Percentiles rank a stretch among this genome's conserved stretches.
Evolutionary conservation across 2,888 invertebrate species (phyloP).

Genomic region (Scaptodrosophila latifasciaeformis): DNA sequence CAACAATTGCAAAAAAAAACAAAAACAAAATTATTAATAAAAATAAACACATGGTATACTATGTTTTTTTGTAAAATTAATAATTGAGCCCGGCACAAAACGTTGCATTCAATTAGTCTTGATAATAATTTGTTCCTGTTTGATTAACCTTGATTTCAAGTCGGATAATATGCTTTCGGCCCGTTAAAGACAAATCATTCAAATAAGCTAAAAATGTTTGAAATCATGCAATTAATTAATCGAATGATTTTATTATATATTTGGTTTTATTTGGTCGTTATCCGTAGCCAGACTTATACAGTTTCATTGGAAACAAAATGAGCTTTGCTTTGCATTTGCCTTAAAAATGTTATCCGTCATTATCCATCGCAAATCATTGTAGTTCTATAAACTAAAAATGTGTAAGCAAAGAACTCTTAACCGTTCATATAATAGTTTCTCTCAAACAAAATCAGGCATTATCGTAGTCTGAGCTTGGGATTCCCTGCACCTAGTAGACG

Average conservation of each 20-base stretch:
- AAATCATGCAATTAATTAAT: slow-evolving; percentile 25
- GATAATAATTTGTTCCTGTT: slow-evolving; percentile 48
- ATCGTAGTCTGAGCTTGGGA: too few relatives aligned
- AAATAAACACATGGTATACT: slow-evolving; percentile 12
- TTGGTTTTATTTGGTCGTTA: slow-evolving; percentile 4
- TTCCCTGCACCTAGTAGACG: too few relatives aligned
- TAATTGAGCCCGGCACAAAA: slow-evolving; percentile 33
- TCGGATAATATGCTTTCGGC: slow-evolving; percentile 9
- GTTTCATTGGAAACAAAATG: neutral
- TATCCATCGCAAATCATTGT: too few relatives aligned
- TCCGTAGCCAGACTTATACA: neutral
- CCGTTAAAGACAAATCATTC: too few relatives aligned
- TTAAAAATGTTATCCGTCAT: slow-evolving; percentile 24
- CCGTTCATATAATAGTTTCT: too few relatives aligned
- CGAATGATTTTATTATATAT: slow-evolving; percentile 21
- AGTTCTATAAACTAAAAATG: neutral
- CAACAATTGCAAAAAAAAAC: slow-evolving; percentile 17
- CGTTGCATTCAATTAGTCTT: slow-evolving; percentile 12
- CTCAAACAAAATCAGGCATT: too few relatives aligned
- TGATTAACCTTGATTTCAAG: slow-evolving; percentile 52
- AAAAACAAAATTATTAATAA: slow-evolving; percentile 9
- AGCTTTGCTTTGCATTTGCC: slow-evolving; percentile 24
- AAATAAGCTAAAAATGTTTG: neutral
- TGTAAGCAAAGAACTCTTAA: too few relatives aligned
- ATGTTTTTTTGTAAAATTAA: slow-evolving; percentile 46